These are phyloP conservation scores for Microchirus variegatus DNA, from an alignment of 2,797 vertebrate genomes.

Conservation along the genomic window DNA sequence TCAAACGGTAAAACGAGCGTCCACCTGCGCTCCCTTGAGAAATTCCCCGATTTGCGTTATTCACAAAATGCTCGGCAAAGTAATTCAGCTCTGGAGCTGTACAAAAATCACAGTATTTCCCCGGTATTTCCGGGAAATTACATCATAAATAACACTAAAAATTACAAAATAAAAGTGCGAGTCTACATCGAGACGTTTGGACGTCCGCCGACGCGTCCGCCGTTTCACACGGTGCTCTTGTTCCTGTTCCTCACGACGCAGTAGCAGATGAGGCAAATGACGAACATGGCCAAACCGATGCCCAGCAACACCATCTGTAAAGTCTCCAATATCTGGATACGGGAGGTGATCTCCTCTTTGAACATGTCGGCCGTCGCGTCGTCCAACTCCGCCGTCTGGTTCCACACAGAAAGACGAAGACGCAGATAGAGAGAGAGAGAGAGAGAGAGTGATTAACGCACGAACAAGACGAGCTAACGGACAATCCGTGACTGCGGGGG, in stretches of 20 bases:
- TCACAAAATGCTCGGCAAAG: slow-evolving; percentile 20
- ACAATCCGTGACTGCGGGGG: neutral
- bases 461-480: slow-evolving; percentile 4
- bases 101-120: slow-evolving; percentile 68
- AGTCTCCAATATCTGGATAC: slow-evolving; percentile 74
- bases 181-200: slow-evolving; percentile 57
- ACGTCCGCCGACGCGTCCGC: no score
- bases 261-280: slow-evolving; percentile 74
- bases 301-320: slow-evolving; percentile 79
- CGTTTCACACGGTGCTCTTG: slow-evolving; percentile 13
- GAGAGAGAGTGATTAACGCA: neutral
- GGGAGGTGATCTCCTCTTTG: slow-evolving; percentile 79
- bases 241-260: slow-evolving; percentile 53
- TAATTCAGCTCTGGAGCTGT: slow-evolving; percentile 36
- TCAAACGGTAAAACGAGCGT: slow-evolving; percentile 27
- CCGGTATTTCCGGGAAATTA: slow-evolving; percentile 30
- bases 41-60: slow-evolving; percentile 67
- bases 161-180: slow-evolving; percentile 63
- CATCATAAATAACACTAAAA: slow-evolving; percentile 60
- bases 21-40: slow-evolving; percentile 8
- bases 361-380: slow-evolving; percentile 87
- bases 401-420: slow-evolving; percentile 33
- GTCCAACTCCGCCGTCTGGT: slow-evolving; percentile 87
- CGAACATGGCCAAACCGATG: slow-evolving; percentile 74
- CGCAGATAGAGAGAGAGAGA: no score